Evolutionary conservation across 2,888 invertebrate genomes (phyloP).

Genomic region (Psococerastis gibbosa): DNA sequence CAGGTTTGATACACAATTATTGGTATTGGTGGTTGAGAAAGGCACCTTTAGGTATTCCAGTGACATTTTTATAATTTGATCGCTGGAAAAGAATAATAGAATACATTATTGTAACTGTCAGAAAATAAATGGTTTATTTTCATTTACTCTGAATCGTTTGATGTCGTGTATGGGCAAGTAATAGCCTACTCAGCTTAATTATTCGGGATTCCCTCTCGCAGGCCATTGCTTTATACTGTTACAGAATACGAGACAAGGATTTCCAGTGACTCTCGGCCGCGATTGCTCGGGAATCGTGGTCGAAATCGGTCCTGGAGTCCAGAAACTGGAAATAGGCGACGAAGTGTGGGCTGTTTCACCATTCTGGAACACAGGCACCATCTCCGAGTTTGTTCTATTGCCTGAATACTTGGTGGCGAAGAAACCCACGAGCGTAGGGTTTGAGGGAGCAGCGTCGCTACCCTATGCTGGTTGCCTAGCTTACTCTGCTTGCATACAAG

Average conservation of each 20-base stretch:
- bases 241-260: conserved; percentile 24
- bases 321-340: conserved; percentile 38
- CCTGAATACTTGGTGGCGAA: conserved; percentile 31
- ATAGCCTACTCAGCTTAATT: too few species aligned
- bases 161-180: too few species aligned
- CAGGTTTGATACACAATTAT: too few species aligned
- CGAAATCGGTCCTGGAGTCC: conserved; percentile 37
- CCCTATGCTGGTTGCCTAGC: conserved; percentile 39
- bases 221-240: conserved; percentile 10
- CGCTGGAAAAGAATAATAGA: neutral
- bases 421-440: conserved; percentile 35
- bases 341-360: conserved; percentile 38
- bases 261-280: conserved; percentile 38
- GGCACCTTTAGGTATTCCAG: too few species aligned
- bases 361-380: conserved; percentile 36
- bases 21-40: too few species aligned
- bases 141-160: too few species aligned
- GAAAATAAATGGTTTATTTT: too few species aligned
- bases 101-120: neutral
- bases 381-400: conserved; percentile 35
- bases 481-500: conserved; percentile 30
- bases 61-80: too few species aligned
- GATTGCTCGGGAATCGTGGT: conserved; percentile 41
- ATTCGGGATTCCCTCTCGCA: neutral
- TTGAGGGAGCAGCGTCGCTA: conserved; percentile 38